Base-by-base conservation (phyloP, 1,140 invertebrate genomes). In the Aphaenogaster rudis region DNA sequence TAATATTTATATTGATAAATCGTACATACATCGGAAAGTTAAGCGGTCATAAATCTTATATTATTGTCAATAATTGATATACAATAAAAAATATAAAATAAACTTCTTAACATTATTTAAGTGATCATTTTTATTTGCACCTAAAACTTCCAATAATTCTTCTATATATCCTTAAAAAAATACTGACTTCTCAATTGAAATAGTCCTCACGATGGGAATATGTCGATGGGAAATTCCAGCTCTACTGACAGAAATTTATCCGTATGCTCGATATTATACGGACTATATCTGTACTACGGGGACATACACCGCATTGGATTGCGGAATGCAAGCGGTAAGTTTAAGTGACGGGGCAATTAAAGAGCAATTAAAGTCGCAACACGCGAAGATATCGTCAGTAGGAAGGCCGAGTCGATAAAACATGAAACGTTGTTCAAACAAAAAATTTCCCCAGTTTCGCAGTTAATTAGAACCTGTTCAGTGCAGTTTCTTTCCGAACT, bases 331-430 rank as follows among this genome's bases (percentile, higher is more conserved):
- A 80, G 57, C 66, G 63, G 50, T 28, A 63, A 78, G 57, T 87
- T 61, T 72, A 84, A 92, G 28, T 81, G 69, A 78, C 50, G 69
- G 36, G 67, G 52, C 81, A 88, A 93, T 93, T 91, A 92, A 80
- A 9, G 52, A 61, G 82, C 84, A 92, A 91, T 91, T 91, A 92
- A 89, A 89, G 77, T 66, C 17, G 7, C 33, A 48, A 76, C 48
- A 59, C 59, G 63, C 71, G 42, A 72, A 54, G 15, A 74, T 57
- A 88, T 89, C 74, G 63, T 28, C 6, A 61, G 28, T n/a, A 81
- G 80, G 52, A 88, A 86, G 63, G 54, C 48, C 11, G 21, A 86
- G 59, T 81, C 39, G 54, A 86, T 88, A 78, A 54, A 81, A 76
- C 86, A 17, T 11, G 42, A 52, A 33, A 61, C 9, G n/a, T 67